Base-by-base conservation (phyloP, 2,888 invertebrate genomes). In the Eilema griseolum region DNA sequence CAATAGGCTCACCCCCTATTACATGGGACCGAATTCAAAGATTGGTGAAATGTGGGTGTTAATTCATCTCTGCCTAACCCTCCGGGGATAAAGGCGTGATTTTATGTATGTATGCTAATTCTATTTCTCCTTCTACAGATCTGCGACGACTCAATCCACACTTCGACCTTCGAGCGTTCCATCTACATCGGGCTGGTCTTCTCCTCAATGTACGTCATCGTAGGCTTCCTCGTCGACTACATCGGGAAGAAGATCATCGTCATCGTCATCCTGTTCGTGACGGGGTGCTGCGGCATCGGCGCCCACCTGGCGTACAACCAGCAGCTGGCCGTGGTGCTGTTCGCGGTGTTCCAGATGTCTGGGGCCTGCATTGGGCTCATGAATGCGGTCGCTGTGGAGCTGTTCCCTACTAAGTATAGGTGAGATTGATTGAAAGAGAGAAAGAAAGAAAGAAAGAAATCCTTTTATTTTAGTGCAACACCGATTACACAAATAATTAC, bases 121-220 rank as follows among this genome's bases (percentile, higher is more conserved):
- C 23, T 8, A 14, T 63, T 28, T 37, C 71, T 12, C 81, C 89
- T n/a, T n/a, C n/a, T n/a, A 89, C 74, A 87, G 12, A 76, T 86
- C 31, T 97, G 97, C 81, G 90, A 92, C 37, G 93, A 95, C 46
- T 90, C 93, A 0, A 95, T 97, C 75, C 96, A 97, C 84, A 90
- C 95, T 0, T 91, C 92, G 0, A 97, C 97, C 3, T 97, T 97
- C 85, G 91, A 96, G 81, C 96, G 96, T 64, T 96, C 97, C 64
- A 95, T 97, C 75, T 95, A 96, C 74, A 96, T 97, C 80, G 97
- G 97, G 0, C 92, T 95, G 0, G 96, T 96, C 8, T 97, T 97
- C 83, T 95, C 97, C 31, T 83, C 96, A 0, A 96, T 97, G 84
- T 97, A 97, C 87, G 84, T 97, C 46, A 81, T 96, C 28, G 97